Evolutionary conservation across 30 jellyfish, hydroid and myxozoan genomes (phyloP).

Genomic region (Aurelia coerulea): DNA sequence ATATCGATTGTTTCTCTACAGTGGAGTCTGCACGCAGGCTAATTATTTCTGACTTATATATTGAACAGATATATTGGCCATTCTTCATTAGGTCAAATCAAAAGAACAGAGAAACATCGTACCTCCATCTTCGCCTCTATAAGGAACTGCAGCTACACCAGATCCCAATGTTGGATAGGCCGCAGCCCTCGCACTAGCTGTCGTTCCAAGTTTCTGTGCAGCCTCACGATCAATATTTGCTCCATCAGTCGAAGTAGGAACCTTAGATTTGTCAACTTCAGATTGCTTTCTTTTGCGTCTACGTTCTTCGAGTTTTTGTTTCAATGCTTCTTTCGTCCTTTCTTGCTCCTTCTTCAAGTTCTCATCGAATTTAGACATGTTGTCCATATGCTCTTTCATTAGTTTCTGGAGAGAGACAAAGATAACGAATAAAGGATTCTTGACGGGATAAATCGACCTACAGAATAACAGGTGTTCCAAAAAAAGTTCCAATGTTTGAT

Average conservation of each 20-base stretch:
- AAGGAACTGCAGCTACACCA: neutral
- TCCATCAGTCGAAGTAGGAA: too few species aligned
- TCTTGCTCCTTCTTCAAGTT: constrained; percentile 90
- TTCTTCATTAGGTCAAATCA: neutral
- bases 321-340: constrained; percentile 89
- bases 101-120: too few species aligned
- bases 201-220: constrained; percentile 36
- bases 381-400: constrained; percentile 90
- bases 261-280: constrained; percentile 46
- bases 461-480: too few species aligned
- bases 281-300: constrained; percentile 74
- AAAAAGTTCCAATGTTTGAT: too few species aligned
- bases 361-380: constrained; percentile 80
- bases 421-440: neutral
- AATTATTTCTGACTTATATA: too few species aligned
- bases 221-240: too few species aligned
- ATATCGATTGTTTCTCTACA: too few species aligned
- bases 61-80: too few species aligned
- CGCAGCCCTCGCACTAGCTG: constrained; percentile 53
- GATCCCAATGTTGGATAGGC: constrained; percentile 22
- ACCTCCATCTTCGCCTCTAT: constrained; percentile 22
- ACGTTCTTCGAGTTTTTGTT: constrained; percentile 87
- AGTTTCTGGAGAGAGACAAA: constrained; percentile 54
- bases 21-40: too few species aligned
- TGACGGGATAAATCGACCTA: too few species aligned